phyloP scores from a whole-genome alignment of 2,797 vertebrate genomes.

The Eulemur albifrons region DNA sequence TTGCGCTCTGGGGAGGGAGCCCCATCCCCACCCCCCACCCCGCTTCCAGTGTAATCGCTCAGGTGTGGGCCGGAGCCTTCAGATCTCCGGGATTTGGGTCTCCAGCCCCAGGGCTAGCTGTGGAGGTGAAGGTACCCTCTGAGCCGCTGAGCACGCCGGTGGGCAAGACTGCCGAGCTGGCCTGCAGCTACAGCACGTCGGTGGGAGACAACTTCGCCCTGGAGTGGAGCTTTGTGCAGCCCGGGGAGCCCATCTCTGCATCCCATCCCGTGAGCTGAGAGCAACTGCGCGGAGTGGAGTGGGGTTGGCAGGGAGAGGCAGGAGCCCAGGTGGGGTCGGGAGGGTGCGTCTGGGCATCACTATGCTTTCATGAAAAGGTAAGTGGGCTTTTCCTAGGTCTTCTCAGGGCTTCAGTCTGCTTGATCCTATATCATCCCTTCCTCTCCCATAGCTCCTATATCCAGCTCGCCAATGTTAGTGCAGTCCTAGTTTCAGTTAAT shows the following conservation, averaged over 20 bases:
- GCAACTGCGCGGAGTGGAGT: neutral
- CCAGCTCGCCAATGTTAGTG: neutral
- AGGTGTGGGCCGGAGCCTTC: neutral
- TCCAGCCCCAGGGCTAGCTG: slow-evolving; percentile 32
- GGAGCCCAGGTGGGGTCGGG: neutral
- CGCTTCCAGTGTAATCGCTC: neutral
- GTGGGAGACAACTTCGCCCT: slow-evolving; percentile 80
- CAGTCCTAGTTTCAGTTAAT: neutral
- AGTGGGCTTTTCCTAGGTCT: neutral
- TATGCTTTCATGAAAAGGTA: neutral
- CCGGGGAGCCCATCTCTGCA: slow-evolving; percentile 54
- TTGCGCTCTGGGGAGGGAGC: neutral
- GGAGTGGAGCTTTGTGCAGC: slow-evolving; percentile 84
- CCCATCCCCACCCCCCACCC: neutral
- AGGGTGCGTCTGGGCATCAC: neutral
- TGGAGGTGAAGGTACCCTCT: slow-evolving; percentile 76
- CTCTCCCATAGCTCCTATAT: neutral
- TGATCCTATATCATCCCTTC: neutral
- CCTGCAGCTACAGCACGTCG: slow-evolving; percentile 81
- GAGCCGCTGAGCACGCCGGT: slow-evolving; percentile 72
- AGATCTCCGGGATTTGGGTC: neutral
- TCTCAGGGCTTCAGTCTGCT: neutral
- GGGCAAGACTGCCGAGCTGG: slow-evolving; percentile 74
- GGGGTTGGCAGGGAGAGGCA: neutral
- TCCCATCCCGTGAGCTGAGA: slow-evolving; percentile 53